Conservation (phyloP, 2,113 vertebrate genomes). For the Pituophis catenifer region DNA sequence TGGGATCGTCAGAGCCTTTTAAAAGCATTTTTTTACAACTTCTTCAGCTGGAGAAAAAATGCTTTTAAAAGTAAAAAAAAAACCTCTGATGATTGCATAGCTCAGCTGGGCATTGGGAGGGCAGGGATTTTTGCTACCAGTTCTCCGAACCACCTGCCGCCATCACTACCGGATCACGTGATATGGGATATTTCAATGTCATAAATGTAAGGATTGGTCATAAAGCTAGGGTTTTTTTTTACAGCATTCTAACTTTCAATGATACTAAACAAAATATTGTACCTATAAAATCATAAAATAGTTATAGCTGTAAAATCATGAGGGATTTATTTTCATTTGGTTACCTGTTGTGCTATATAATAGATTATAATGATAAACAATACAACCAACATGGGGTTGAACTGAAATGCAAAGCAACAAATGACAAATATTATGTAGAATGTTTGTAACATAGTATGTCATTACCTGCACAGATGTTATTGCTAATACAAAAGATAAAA, state of each 20-base stretch:
- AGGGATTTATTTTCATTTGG: constrained; percentile 39
- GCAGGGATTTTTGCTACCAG: too few relatives aligned
- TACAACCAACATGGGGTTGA: constrained; percentile 42
- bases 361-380: constrained; percentile 29
- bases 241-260: background rate
- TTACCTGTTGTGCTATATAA: background rate
- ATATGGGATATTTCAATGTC: background rate
- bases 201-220: background rate
- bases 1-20: too few relatives aligned
- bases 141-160: too few relatives aligned
- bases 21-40: too few relatives aligned
- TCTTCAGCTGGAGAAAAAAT: too few relatives aligned
- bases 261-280: background rate
- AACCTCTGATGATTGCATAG: too few relatives aligned
- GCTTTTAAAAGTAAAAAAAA: too few relatives aligned
- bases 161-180: too few relatives aligned
- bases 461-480: constrained; percentile 41
- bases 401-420: constrained; percentile 38
- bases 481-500: constrained; percentile 59
- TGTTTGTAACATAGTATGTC: constrained; percentile 38
- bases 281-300: constrained; percentile 32
- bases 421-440: constrained; percentile 52
- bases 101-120: too few relatives aligned
- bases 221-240: background rate
- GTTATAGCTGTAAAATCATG: constrained; percentile 28